phyloP scores from a whole-genome alignment of 2,113 vertebrate species.

The Alosa alosa region DNA sequence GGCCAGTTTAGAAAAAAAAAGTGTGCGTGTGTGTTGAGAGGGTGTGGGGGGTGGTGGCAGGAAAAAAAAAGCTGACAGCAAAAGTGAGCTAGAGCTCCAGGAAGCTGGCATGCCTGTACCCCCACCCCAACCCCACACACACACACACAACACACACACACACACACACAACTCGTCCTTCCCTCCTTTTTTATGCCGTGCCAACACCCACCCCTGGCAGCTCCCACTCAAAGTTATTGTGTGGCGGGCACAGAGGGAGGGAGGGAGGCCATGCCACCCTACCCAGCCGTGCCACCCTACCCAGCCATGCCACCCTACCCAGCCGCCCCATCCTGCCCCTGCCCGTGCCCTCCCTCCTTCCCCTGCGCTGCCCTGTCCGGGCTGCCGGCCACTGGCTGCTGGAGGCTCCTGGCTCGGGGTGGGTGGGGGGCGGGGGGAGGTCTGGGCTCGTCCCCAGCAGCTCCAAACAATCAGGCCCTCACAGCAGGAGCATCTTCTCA shows the following conservation, averaged over 20 bases:
- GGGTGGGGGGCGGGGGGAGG: conserved; percentile 15
- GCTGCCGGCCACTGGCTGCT: not conserved
- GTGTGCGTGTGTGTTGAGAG: not conserved
- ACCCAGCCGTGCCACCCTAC: conserved; percentile 5
- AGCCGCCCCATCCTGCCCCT: not conserved
- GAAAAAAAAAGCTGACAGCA: conserved; percentile 34
- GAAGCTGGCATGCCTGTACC: conserved; percentile 39
- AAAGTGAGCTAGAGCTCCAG: conserved; percentile 34
- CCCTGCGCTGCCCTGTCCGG: not conserved
- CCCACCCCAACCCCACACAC: not conserved
- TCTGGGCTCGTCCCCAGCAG: conserved; percentile 42
- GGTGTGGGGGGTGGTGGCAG: not conserved
- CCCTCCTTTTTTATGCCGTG: not conserved
- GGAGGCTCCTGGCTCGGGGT: not conserved
- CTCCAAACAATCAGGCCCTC: conserved; percentile 44
- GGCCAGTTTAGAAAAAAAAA: conserved; percentile 23
- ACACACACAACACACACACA: too few relatives aligned
- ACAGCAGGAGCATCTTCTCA: conserved; percentile 25
- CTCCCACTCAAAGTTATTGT: conserved; percentile 38
- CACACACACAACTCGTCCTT: not conserved
- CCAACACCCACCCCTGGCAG: conserved; percentile 1
- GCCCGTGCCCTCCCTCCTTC: too few relatives aligned
- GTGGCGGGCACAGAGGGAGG: conserved; percentile 24
- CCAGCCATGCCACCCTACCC: not conserved
- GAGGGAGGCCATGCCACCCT: conserved; percentile 24